A percentile compares a stretch with the other conserved stretches of the same genome.
Evolutionary conservation across 1,140 invertebrate species (phyloP).

Genomic region (Lerema accius): DNA sequence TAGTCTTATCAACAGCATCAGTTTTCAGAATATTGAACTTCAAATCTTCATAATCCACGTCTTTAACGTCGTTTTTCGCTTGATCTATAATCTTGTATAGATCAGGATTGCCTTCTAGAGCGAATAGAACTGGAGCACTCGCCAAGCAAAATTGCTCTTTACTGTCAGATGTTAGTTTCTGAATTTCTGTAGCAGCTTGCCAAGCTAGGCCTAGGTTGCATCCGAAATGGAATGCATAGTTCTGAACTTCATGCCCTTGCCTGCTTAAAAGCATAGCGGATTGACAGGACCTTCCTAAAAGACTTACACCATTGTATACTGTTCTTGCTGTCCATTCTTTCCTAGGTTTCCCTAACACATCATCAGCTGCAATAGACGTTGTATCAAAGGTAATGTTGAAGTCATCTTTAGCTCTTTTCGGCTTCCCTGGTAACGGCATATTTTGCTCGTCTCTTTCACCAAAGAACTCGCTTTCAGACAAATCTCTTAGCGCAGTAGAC

Average conservation of each 20-base stretch:
- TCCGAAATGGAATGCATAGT: constrained; percentile 91
- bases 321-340: constrained; percentile 93
- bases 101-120: constrained; percentile 87
- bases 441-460: constrained; percentile 90
- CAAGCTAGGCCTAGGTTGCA: constrained; percentile 92
- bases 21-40: constrained; percentile 88
- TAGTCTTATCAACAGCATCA: constrained; percentile 75
- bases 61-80: constrained; percentile 85
- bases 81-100: constrained; percentile 87
- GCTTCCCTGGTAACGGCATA: constrained; percentile 88
- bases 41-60: constrained; percentile 88
- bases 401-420: constrained; percentile 59
- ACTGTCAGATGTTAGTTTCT: constrained; percentile 67
- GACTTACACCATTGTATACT: constrained; percentile 88
- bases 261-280: constrained; percentile 90
- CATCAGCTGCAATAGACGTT: constrained; percentile 66
- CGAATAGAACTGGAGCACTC: constrained; percentile 91
- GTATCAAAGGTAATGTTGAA: constrained; percentile 62
- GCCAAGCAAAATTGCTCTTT: constrained; percentile 85
- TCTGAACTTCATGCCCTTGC: constrained; percentile 85
- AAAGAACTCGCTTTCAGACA: constrained; percentile 93
- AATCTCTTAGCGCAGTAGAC: constrained; percentile 90
- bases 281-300: constrained; percentile 92
- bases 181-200: constrained; percentile 88
- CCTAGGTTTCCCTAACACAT: constrained; percentile 85